Evolutionary conservation across 2,888 invertebrate genomes (phyloP), one percentile per base, ranked within the genome.

Genomic region (Tortrix viridana): DNA sequence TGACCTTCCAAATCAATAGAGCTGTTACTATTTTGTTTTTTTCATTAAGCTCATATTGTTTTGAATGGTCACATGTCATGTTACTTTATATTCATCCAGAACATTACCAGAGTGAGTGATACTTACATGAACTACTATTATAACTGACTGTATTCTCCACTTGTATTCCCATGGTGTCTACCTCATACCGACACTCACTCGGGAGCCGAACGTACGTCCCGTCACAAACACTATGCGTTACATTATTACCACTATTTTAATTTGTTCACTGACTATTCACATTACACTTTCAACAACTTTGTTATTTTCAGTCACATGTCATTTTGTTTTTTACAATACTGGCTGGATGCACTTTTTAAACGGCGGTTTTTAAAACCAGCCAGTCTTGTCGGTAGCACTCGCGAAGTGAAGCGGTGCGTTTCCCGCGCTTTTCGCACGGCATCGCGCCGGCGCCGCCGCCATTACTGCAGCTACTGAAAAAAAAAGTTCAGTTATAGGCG

Each of bases 51-150:
- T 26, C 26, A 26, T 32, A 9, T 32, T 9, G 32, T 12, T 32
- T 9, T 12, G 32, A 12, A 32, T 32, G 12, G 32, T 12, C 32
- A 32, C 3, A 32, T 32, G 3, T 32, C 0, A 12, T 32, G 1
- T 1, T 4, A n/a, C 14, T 41, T 38, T n/a, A 12, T 5, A 12
- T 26, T 32, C 16, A 43, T 7, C 16, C 2, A 18, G 7, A n/a
- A 32, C 4, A 6, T n/a, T n/a, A n/a, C 16, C 7, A 49, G 9
- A 26, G 12, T 37, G 18, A 6, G 12, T 20, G 19, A 70, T 75
- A 90, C 91, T 91, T 82, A 91, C 91, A 91, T 85, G 89, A 84
- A 80, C 79, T 88, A 77, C 76, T 86, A 77, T 80, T 89, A 80
- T 90, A 91, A 77, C 80, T 84, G 67, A 90, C 84, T 77, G 81